These are phyloP conservation scores for Dicranocentrus wangi DNA, from an alignment of 2,888 invertebrate genomes.

Conservation along the genomic window DNA sequence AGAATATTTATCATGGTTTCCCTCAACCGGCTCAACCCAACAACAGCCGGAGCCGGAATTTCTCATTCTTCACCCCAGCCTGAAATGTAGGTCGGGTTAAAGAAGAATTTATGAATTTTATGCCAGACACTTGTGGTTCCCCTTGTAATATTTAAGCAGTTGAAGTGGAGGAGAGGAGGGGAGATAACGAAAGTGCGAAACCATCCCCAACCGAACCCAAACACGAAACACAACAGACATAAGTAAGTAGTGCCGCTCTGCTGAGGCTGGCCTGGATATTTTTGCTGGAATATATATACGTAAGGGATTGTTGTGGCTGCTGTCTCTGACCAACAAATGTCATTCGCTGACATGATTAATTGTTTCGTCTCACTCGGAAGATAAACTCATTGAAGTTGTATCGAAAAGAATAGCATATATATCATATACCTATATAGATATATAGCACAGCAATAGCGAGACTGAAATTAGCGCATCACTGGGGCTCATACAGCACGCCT, in stretches of 20 bases:
- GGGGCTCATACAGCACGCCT: background rate
- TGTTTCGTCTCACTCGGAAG: constrained; percentile 22
- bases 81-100: no score
- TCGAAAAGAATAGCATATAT: background rate
- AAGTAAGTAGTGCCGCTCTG: no score
- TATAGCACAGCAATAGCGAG: background rate
- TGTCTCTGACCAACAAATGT: constrained; percentile 8
- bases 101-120: constrained; percentile 30
- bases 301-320: constrained; percentile 8
- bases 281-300: background rate
- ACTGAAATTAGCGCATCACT: background rate
- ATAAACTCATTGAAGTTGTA: constrained; percentile 43
- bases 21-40: no score
- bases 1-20: no score
- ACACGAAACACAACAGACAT: background rate
- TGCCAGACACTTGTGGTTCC: constrained; percentile 29
- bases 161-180: background rate
- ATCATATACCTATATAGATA: background rate
- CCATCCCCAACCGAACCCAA: background rate
- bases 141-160: background rate
- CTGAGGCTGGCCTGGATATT: no score
- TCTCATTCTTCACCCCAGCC: no score
- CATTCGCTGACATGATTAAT: constrained; percentile 56
- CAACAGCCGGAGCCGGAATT: no score
- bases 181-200: no score